Conservation (phyloP, 2,888 invertebrate genomes). For the Xylophagus ater region DNA sequence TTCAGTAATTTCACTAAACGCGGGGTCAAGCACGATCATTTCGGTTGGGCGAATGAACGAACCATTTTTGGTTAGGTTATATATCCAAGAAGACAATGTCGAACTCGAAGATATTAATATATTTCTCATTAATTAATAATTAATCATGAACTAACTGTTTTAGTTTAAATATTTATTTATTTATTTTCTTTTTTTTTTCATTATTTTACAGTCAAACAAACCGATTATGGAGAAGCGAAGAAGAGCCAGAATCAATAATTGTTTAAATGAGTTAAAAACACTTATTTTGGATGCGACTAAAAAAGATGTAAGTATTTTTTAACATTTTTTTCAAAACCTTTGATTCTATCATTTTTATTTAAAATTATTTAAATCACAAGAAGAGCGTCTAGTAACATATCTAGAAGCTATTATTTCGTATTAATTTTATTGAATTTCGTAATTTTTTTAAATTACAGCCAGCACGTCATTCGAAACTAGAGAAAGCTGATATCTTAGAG, state of each 20-base stretch:
- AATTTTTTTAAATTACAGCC: slow-evolving; percentile 51
- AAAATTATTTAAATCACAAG: background rate
- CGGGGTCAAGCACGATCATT: slow-evolving; percentile 8
- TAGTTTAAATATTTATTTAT: slow-evolving; percentile 1
- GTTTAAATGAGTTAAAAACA: slow-evolving; percentile 76
- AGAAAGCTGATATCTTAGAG: slow-evolving; percentile 92
- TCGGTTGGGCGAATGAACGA: background rate
- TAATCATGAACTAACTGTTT: slow-evolving; percentile 1
- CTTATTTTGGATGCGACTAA: slow-evolving; percentile 75
- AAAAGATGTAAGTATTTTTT: slow-evolving; percentile 67
- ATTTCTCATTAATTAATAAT: slow-evolving; percentile 5
- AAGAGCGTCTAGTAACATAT: too few species aligned
- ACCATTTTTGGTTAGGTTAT: too few species aligned
- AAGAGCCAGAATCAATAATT: slow-evolving; percentile 80
- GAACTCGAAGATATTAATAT: slow-evolving; percentile 6
- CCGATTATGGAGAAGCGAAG: slow-evolving; percentile 89
- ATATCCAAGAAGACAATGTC: background rate
- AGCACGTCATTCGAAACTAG: slow-evolving; percentile 83
- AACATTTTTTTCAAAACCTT: background rate
- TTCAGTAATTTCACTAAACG: slow-evolving; percentile 4
- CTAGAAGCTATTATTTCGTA: slow-evolving; percentile 1
- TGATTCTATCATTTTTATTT: background rate
- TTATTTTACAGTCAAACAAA: slow-evolving; percentile 67
- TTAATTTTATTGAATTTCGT: slow-evolving; percentile 2
- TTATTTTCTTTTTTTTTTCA: slow-evolving; percentile 15